phyloP scores from a whole-genome alignment of 2,797 vertebrate genomes.

The Agapornis canus region DNA sequence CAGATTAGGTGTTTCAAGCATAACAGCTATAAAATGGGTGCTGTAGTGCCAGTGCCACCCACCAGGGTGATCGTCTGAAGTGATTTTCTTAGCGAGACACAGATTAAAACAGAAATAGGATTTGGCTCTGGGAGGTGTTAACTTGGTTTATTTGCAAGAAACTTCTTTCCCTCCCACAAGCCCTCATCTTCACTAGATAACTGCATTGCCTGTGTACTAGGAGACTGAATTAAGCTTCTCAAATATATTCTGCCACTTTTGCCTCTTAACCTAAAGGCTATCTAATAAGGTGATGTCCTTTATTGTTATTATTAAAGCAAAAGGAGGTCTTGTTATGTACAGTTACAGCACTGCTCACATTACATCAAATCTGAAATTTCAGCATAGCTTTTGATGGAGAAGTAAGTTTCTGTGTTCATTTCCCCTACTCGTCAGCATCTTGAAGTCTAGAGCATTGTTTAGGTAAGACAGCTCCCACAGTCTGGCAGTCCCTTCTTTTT shows the following conservation, averaged over 20 bases:
- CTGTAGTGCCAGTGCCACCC: background rate
- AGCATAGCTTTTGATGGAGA: background rate
- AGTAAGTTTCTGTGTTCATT: background rate
- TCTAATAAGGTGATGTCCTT: background rate
- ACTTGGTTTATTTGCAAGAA: background rate
- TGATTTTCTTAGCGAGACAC: background rate
- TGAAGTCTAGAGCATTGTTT: background rate
- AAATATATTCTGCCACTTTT: background rate
- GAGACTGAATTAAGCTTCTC: background rate
- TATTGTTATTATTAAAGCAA: background rate
- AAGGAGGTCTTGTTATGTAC: background rate
- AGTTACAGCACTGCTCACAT: background rate
- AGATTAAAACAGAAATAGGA: background rate
- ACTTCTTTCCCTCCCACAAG: background rate
- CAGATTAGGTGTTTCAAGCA: background rate
- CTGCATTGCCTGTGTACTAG: background rate
- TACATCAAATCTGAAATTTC: background rate
- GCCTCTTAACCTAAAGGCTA: background rate
- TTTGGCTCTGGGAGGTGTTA: background rate
- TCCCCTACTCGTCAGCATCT: background rate
- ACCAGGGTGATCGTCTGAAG: background rate
- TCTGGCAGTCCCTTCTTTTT: background rate
- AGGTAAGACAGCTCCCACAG: background rate
- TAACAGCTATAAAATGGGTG: background rate
- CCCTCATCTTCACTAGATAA: background rate